Base-by-base conservation (phyloP, 2,113 vertebrate genomes). In the Gavialis gangeticus region DNA sequence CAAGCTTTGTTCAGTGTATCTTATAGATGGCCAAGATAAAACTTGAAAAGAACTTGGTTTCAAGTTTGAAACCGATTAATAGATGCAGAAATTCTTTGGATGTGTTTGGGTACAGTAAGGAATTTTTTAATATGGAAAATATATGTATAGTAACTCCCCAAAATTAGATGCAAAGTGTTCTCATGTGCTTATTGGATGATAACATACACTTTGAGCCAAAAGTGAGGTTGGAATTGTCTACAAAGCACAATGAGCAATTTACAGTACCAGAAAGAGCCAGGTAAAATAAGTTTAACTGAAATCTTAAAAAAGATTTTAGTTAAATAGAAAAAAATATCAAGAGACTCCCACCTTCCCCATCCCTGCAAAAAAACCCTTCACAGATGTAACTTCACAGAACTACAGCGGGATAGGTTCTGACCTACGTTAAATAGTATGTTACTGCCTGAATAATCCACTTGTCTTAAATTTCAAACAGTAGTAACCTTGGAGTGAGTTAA, bases 1-100 rank as follows among this genome's bases (percentile, higher is more conserved):
- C 94, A 96, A 96, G 88, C 92, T 90, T 85, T 93, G 92, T 93
- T 93, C 88, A 66, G 79, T 75, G 30, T 76, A 90, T 60, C 60
- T 93, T 86, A 55, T 60, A 90, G 85, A 94, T 63, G 87, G 66
- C 79, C 17, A 94, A 67, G 90, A 80, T 0, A 0, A 91, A 56
- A 75, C 73, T 90, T 93, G 54, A 87, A 92, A 90, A 87, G 82
- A 81, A 37, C 76, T 93, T 91, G 73, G 59, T 11, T 60, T 60
- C 24, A 22, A 93, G 87, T 95, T 78, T 88, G 85, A 67, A 91
- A 76, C 56, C 88, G 82, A 84, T 87, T 60, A 69, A 82, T 82
- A 73, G 80, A 88, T 67, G 60, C 82, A 92, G 79, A 90, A 92
- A 60, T 57, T 59, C 28, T 54, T 15, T 80, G 86, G 56, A 60